Evolutionary conservation across 2,888 invertebrate genomes (phyloP).

Genomic region (Hemicrepidius hirtus): DNA sequence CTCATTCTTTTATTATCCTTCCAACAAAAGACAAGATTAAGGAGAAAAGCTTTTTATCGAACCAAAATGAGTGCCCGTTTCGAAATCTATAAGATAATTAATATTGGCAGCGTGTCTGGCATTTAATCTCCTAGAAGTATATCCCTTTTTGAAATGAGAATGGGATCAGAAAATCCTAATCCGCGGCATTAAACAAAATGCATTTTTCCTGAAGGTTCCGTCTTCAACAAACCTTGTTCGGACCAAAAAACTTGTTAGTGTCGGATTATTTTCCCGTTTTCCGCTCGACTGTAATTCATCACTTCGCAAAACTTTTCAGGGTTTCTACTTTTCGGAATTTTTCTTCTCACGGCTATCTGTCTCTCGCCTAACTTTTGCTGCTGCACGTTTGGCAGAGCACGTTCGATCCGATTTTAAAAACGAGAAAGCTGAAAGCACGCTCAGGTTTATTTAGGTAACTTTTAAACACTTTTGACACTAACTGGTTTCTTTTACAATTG

Average conservation of each 20-base stretch:
- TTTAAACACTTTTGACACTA: not conserved
- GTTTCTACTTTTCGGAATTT: slow-evolving; percentile 24
- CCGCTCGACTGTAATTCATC: slow-evolving; percentile 44
- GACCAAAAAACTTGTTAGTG: slow-evolving; percentile 48
- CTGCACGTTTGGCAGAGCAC: not conserved
- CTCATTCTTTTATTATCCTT: too few species aligned
- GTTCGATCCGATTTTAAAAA: not conserved
- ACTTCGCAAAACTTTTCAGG: slow-evolving; percentile 38
- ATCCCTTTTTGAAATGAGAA: slow-evolving; percentile 23
- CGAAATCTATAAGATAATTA: slow-evolving; percentile 26
- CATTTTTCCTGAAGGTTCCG: slow-evolving; percentile 28
- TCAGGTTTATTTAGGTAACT: not conserved
- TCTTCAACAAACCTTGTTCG: slow-evolving; percentile 28
- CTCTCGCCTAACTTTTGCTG: slow-evolving; percentile 14
- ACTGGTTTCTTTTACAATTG: too few species aligned
- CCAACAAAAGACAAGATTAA: not conserved
- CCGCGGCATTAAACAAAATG: slow-evolving; percentile 39
- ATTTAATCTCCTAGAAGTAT: slow-evolving; percentile 5
- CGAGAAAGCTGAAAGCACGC: not conserved
- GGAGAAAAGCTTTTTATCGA: slow-evolving; percentile 3
- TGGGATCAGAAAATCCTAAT: slow-evolving; percentile 24
- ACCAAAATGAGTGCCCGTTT: not conserved
- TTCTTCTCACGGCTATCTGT: slow-evolving; percentile 25
- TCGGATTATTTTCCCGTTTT: slow-evolving; percentile 49
- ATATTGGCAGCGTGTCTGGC: slow-evolving; percentile 14